phyloP scores from a whole-genome alignment of 1,140 invertebrate genomes.

The Elymnias hypermnestra region DNA sequence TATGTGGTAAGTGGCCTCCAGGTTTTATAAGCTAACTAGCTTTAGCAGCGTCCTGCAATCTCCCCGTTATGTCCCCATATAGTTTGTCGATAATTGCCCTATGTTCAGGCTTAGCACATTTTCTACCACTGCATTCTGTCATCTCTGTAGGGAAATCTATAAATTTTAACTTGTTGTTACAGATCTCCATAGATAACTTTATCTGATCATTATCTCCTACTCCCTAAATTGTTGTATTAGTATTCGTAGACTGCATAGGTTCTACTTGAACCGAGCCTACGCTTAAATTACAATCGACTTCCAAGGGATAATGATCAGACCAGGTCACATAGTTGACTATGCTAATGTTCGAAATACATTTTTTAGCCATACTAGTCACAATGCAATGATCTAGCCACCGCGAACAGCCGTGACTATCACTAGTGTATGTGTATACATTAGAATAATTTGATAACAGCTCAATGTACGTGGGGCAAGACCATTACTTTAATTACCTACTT shows the following conservation, averaged over 20 bases:
- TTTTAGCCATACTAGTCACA: neutral
- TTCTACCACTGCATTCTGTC: neutral
- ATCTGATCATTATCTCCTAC: neutral
- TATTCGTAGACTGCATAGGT: too few species aligned
- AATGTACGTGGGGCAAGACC: too few species aligned
- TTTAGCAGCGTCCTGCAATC: too few species aligned
- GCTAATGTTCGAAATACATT: neutral
- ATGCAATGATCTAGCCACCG: too few species aligned
- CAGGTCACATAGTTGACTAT: slow-evolving; percentile 1
- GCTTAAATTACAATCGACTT: neutral
- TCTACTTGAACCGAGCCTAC: neutral
- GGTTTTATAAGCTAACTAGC: too few species aligned
- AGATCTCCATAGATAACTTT: neutral
- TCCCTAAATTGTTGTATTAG: neutral
- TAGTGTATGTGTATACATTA: too few species aligned
- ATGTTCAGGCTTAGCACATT: neutral
- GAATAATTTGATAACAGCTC: neutral
- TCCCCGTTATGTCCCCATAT: neutral
- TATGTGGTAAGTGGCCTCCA: too few species aligned
- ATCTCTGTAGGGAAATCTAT: too few species aligned
- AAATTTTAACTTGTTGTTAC: neutral
- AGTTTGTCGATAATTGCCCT: neutral
- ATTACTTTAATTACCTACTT: too few species aligned
- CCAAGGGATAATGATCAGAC: slow-evolving; percentile 11
- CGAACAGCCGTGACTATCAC: too few species aligned